These are phyloP conservation scores for Astur gentilis DNA, from an alignment of 2,113 vertebrate genomes.

Conservation along the genomic window DNA sequence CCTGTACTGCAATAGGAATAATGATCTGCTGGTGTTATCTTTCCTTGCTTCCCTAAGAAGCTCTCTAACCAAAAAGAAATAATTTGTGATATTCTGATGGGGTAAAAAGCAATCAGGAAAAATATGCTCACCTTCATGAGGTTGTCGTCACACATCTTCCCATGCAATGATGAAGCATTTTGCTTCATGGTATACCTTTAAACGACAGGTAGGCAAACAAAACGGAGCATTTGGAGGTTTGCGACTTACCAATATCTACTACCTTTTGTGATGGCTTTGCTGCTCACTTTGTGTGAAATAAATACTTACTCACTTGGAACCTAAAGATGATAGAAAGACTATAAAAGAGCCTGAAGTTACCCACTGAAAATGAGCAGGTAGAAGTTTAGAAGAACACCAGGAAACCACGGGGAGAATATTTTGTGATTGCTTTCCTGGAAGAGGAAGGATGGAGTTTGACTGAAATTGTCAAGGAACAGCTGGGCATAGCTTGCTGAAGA, in stretches of 20 bases:
- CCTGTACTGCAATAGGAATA: not conserved
- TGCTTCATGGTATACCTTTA: not conserved
- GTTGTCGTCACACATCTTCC: not conserved
- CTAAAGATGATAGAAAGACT: not conserved
- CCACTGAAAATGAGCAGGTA: not conserved
- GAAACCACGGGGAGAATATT: not conserved
- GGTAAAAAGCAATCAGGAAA: not conserved
- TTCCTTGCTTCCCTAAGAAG: not conserved
- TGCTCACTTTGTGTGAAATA: not conserved
- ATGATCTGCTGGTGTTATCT: not conserved
- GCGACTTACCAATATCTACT: fast-evolving
- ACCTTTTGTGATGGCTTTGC: not conserved
- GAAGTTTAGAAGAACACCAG: not conserved
- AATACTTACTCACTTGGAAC: not conserved
- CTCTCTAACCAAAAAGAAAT: not conserved
- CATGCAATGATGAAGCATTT: not conserved
- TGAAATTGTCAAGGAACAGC: not conserved
- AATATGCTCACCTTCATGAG: not conserved
- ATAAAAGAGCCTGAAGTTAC: not conserved
- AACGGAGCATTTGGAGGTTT: not conserved
- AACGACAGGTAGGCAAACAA: not conserved
- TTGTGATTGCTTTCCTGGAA: not conserved
- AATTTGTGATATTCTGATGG: not conserved
- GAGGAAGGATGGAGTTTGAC: not conserved
- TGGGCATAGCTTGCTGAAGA: not conserved